Evolutionary conservation across 1,140 invertebrate genomes (phyloP).

Genomic region (Frieseomelitta varia): DNA sequence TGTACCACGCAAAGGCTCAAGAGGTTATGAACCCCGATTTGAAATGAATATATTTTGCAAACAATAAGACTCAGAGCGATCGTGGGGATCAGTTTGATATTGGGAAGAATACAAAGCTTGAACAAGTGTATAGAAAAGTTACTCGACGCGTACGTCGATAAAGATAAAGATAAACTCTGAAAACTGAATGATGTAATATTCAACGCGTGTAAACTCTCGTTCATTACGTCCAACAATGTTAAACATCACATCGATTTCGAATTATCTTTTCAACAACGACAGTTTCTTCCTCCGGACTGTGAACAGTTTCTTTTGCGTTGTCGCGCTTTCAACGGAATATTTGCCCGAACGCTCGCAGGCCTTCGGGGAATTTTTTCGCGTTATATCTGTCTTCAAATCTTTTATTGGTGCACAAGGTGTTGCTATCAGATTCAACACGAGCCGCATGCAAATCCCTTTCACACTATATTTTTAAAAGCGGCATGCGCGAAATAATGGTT

Average conservation of each 20-base stretch:
- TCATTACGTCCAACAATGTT: no score
- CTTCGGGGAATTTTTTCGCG: constrained; percentile 28
- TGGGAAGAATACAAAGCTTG: not conserved
- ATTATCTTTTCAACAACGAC: not conserved
- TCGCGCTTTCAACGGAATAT: not conserved
- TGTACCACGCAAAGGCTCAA: not conserved
- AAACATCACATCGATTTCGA: not conserved
- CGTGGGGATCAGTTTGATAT: not conserved
- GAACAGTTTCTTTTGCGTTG: not conserved
- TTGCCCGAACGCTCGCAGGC: constrained; percentile 13
- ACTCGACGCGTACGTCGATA: no score
- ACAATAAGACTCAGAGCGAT: not conserved
- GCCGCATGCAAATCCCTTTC: constrained; percentile 41
- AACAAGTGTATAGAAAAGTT: accelerated
- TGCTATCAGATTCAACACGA: constrained; percentile 47
- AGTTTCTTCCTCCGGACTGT: not conserved
- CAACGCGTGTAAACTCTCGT: no score
- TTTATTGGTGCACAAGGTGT: constrained; percentile 22
- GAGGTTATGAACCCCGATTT: not conserved
- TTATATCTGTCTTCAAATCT: constrained; percentile 38
- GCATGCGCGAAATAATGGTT: constrained; percentile 46
- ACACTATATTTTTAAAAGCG: constrained; percentile 40
- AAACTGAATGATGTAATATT: not conserved
- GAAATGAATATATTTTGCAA: not conserved
- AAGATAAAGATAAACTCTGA: not conserved